Evolutionary conservation across 2,888 invertebrate species (phyloP), one percentile per base, ranked within the genome.

Genomic region (Amiota mariae): DNA sequence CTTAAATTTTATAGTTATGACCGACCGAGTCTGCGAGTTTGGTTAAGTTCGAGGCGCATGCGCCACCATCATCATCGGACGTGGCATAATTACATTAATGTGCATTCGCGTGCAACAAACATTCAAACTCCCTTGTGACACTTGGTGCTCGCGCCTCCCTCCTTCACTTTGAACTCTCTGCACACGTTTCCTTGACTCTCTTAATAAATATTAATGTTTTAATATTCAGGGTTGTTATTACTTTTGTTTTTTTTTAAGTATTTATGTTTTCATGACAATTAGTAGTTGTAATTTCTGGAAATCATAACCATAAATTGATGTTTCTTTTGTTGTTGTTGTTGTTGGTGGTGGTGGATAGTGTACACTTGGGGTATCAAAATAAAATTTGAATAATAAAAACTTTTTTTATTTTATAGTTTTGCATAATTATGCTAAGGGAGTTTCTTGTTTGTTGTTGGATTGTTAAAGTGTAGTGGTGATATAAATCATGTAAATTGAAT

Each of bases 261-360:
- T 36, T 36, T 36, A 0, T 63, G 72, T 72, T 78, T 82, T 81
- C 81, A 81, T 80, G 86, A 83, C 86, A 80, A 79, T 77, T 80
- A 85, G 77, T 80, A 80, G 82, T 78, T 79, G 82, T 80, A 83
- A 82, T 84, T 84, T 84, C 84, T 80, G 81, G 79, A 85, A 82
- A 80, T 84, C 81, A 85, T 85, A 79, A 76, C 75, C 84, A 80
- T 80, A 78, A 76, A 76, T 79, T 59, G 70, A 68, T 67, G 81
- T 54, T 54, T 2, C 36, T 36, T 6, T 36, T 36, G 36, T 20
- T 20, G 20, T 59, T 20, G 59, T 54, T 54, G 54, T 54, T 8
- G 8, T 13, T 1, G 36, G 36, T 6, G 6, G 36, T 36, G 36
- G 8, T 36, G 36, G 36, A 6, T 36, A 6, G 0, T 36, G 36